Conservation (phyloP, 2,888 invertebrate species). For the Blastobasis adustella region DNA sequence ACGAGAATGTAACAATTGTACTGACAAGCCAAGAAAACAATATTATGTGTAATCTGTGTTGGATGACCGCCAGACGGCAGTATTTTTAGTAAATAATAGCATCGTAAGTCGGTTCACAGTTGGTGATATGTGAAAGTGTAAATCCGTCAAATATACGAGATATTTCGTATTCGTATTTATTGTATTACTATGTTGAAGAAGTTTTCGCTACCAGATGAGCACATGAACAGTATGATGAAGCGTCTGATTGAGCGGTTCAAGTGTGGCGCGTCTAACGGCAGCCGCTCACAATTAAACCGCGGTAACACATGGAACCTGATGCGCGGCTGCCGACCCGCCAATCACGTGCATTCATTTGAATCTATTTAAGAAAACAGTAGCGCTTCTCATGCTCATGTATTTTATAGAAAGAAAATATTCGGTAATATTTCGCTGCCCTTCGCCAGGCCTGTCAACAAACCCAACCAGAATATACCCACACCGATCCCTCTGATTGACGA, state of each 20-base stretch:
- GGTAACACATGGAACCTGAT: conserved; percentile 27
- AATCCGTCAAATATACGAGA: too few relatives aligned
- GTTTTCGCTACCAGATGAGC: too few relatives aligned
- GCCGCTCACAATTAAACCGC: conserved; percentile 46
- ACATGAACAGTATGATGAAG: too few relatives aligned
- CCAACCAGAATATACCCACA: neutral
- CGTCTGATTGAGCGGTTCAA: neutral
- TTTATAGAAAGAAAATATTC: neutral
- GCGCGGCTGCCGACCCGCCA: neutral
- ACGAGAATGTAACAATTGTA: too few relatives aligned
- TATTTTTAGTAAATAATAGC: conserved; percentile 49
- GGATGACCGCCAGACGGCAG: conserved; percentile 35
- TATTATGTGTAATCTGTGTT: conserved; percentile 20
- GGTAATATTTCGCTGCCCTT: conserved; percentile 17
- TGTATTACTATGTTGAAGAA: too few relatives aligned
- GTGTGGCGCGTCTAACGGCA: conserved; percentile 15
- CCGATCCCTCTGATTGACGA: conserved; percentile 2
- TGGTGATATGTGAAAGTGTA: too few relatives aligned
- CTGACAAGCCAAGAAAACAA: too few relatives aligned
- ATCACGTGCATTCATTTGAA: conserved; percentile 46
- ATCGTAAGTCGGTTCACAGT: conserved; percentile 27
- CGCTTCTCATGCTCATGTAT: neutral
- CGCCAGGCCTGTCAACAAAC: conserved; percentile 4
- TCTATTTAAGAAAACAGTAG: conserved; percentile 54
- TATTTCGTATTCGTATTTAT: too few relatives aligned